Percentiles rank a stretch among this genome's conserved stretches.
phyloP scores from a whole-genome alignment of 2,888 invertebrate genomes.

The Fabriciana adippe region DNA sequence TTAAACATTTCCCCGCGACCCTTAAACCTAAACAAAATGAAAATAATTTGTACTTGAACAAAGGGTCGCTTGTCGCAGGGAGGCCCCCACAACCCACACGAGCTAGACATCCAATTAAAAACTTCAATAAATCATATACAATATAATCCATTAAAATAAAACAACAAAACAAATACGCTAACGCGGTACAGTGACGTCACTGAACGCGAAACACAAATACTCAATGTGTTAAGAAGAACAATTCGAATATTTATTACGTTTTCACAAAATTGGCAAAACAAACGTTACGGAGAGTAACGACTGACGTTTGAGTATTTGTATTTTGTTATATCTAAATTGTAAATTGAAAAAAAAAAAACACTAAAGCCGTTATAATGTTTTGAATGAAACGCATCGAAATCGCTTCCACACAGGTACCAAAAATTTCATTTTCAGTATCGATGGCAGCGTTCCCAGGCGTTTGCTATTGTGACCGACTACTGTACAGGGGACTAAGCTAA shows the following conservation, averaged over 20 bases:
- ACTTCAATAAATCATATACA: slow-evolving; percentile 68
- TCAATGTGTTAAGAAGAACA: slow-evolving; percentile 51
- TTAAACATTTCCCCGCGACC: slow-evolving; percentile 55
- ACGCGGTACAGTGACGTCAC: slow-evolving; percentile 48
- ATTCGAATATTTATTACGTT: slow-evolving; percentile 14
- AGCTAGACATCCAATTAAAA: slow-evolving; percentile 56
- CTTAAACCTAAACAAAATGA: slow-evolving; percentile 72
- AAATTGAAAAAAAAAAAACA: slow-evolving; percentile 31
- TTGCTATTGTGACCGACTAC: slow-evolving; percentile 52
- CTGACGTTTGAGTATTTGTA: slow-evolving; percentile 76
- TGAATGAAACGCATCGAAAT: slow-evolving; percentile 56
- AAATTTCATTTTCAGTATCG: slow-evolving; percentile 67
- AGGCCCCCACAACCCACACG: background rate
- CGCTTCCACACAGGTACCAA: slow-evolving; percentile 49
- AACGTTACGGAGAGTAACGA: slow-evolving; percentile 52
- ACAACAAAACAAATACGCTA: slow-evolving; percentile 78
- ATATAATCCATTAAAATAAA: slow-evolving; percentile 79
- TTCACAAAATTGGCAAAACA: background rate
- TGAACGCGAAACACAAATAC: slow-evolving; percentile 73
- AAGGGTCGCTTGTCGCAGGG: slow-evolving; percentile 45
- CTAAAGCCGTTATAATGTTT: background rate
- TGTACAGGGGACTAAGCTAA: slow-evolving; percentile 12
- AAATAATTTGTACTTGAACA: slow-evolving; percentile 74
- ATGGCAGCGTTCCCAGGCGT: slow-evolving; percentile 54
- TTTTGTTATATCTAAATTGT: slow-evolving; percentile 59